Percentiles rank a stretch among this genome's conserved stretches.
These are phyloP conservation scores for Metopolophium dirhodum DNA, from an alignment of 1,140 invertebrate genomes.

Conservation along the genomic window DNA sequence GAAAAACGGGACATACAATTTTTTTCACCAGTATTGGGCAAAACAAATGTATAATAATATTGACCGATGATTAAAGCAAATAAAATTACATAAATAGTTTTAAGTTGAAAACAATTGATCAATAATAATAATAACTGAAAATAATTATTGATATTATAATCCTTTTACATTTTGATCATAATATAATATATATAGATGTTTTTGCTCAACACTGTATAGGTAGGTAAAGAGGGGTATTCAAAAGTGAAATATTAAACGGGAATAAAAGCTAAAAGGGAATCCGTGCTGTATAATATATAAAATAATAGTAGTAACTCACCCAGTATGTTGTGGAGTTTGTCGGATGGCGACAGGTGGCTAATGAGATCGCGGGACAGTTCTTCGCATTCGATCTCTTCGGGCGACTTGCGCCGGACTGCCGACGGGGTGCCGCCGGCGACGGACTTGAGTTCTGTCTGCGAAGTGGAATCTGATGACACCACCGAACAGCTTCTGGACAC, in stretches of 20 bases:
- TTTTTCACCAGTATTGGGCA: background rate
- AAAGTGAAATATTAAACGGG: no score
- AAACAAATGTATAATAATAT: background rate
- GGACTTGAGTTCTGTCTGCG: constrained; percentile 58
- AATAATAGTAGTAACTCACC: constrained; percentile 63
- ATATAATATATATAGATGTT: no score
- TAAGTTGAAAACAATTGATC: no score
- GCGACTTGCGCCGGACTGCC: constrained; percentile 57
- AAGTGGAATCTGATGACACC: constrained; percentile 59
- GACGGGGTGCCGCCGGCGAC: background rate
- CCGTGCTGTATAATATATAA: no score
- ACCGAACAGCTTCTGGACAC: constrained; percentile 46
- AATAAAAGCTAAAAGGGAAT: no score
- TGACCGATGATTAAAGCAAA: no score
- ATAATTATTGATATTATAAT: no score
- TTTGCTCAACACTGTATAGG: background rate
- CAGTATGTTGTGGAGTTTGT: constrained; percentile 75
- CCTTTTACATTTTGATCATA: no score
- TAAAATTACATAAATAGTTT: no score
- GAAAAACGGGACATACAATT: background rate
- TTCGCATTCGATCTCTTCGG: constrained; percentile 84
- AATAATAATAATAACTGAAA: no score
- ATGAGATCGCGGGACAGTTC: constrained; percentile 76
- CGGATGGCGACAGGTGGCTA: constrained; percentile 72
- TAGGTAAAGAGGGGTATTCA: background rate